These are phyloP conservation scores for Platorchestia sp. DNA, from an alignment of 1,140 invertebrate genomes.

Conservation along the genomic window DNA sequence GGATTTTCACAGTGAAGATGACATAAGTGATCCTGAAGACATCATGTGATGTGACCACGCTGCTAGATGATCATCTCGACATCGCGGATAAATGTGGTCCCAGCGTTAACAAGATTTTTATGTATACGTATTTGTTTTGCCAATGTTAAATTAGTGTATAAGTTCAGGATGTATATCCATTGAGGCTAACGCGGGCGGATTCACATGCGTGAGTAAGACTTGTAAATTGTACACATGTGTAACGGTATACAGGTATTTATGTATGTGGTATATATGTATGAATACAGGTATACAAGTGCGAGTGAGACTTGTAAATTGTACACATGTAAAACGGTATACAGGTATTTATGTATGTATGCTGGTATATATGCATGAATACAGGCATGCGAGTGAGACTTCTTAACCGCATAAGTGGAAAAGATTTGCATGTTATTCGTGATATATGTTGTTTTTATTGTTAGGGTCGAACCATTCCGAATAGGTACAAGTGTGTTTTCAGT, in stretches of 20 bases:
- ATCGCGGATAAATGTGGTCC: background rate
- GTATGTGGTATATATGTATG: background rate
- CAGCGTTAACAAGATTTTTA: background rate
- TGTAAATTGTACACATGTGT: background rate
- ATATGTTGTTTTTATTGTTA: background rate
- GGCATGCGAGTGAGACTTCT: background rate
- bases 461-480: background rate
- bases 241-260: background rate
- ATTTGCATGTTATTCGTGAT: background rate
- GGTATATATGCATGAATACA: background rate
- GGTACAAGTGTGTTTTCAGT: background rate
- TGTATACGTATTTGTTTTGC: background rate
- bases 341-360: background rate
- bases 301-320: too few relatives aligned
- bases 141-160: background rate
- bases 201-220: too few relatives aligned
- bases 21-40: conserved; percentile 31
- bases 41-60: conserved; percentile 4
- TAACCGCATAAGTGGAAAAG: background rate
- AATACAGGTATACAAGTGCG: too few relatives aligned
- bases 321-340: background rate
- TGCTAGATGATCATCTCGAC: background rate
- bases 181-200: too few relatives aligned
- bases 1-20: conserved; percentile 31
- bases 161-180: background rate